These are phyloP conservation scores for Vanessa tameamea DNA, from an alignment of 1,140 invertebrate species.

Conservation along the genomic window DNA sequence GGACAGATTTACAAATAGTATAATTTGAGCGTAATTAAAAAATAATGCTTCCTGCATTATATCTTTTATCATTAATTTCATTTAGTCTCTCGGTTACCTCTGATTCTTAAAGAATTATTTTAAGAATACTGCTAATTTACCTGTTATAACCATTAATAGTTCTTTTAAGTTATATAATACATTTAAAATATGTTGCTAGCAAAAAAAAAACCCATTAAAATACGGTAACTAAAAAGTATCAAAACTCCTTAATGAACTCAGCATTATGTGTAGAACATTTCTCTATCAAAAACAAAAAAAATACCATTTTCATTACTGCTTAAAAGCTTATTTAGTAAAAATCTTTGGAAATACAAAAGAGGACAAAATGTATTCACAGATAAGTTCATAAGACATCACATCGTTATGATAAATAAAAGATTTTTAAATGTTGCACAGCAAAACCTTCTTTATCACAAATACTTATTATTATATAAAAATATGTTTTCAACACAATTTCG, in stretches of 20 bases:
- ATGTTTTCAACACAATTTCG: constrained; percentile 3
- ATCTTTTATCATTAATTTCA: neutral
- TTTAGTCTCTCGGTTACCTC: neutral
- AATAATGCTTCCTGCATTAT: neutral
- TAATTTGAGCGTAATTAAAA: neutral
- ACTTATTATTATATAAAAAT: neutral
- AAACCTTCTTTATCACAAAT: constrained; percentile 7
- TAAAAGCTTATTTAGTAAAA: constrained; percentile 1
- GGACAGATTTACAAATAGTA: neutral
- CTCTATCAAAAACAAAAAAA: neutral
- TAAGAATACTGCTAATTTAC: constrained; percentile 1
- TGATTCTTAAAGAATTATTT: neutral
- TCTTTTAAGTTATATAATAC: neutral
- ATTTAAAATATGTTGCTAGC: neutral
- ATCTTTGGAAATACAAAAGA: constrained; percentile 7
- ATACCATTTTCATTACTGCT: neutral
- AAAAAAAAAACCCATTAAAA: neutral
- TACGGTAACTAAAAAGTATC: neutral
- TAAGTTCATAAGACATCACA: neutral
- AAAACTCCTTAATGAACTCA: neutral
- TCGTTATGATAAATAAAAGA: neutral
- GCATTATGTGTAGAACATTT: neutral
- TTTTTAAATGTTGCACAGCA: neutral
- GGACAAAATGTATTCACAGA: constrained; percentile 11
- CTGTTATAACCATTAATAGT: neutral